These are phyloP conservation scores for Lophotis ruficrista DNA, from an alignment of 2,113 vertebrate genomes.

Conservation along the genomic window DNA sequence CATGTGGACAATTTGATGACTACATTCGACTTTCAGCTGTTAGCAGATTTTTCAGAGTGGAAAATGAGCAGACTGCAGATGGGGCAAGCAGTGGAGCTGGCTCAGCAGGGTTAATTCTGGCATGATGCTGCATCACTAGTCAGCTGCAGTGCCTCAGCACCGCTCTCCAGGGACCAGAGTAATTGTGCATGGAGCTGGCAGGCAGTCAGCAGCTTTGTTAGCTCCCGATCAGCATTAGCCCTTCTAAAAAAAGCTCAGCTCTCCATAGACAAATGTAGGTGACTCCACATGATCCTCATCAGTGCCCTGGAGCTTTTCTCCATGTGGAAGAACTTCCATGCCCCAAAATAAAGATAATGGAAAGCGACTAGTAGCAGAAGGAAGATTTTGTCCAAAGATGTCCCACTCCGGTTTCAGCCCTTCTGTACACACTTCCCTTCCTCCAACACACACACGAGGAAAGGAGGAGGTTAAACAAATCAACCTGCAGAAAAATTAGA, in stretches of 20 bases:
- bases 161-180: constrained; percentile 14
- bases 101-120: constrained; percentile 67
- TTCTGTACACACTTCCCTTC: neutral
- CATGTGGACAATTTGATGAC: neutral
- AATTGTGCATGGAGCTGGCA: constrained; percentile 51
- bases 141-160: constrained; percentile 53
- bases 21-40: neutral
- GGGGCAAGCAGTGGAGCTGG: constrained; percentile 39
- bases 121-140: constrained; percentile 48
- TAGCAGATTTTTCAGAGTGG: constrained; percentile 10
- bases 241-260: constrained; percentile 61
- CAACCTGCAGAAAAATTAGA: neutral
- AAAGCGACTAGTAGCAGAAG: neutral
- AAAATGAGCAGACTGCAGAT: constrained; percentile 37
- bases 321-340: neutral
- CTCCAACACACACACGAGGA: neutral
- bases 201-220: constrained; percentile 45
- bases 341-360: neutral
- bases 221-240: constrained; percentile 51
- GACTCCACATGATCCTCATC: constrained; percentile 13
- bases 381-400: neutral
- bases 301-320: neutral
- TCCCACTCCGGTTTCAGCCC: neutral
- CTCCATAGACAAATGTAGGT: constrained; percentile 23
- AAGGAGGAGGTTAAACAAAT: neutral